phyloP scores from a whole-genome alignment of 2,113 vertebrate genomes.

The Chionomys nivalis region DNA sequence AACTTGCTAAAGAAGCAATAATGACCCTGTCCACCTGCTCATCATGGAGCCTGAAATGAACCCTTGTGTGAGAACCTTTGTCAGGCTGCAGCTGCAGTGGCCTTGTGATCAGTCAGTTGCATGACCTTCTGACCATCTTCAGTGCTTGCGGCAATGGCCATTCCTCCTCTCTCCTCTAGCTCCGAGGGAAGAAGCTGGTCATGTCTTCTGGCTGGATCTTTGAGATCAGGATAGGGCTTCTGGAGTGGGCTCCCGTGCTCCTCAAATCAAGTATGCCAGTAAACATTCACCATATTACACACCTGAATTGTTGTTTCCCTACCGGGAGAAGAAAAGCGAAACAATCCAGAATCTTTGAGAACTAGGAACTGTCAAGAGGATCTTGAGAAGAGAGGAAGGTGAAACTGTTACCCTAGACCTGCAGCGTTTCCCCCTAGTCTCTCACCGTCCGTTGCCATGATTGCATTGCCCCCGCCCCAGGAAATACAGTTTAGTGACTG shows the following conservation, averaged over 20 bases:
- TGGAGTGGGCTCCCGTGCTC: not conserved
- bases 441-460: not conserved
- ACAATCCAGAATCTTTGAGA: not conserved
- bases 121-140: not conserved
- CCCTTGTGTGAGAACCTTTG: not conserved
- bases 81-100: not conserved
- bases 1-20: not conserved
- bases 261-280: not conserved
- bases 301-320: conserved; percentile 5
- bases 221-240: not conserved
- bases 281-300: not conserved
- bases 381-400: not conserved
- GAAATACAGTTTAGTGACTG: not conserved
- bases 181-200: not conserved
- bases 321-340: not conserved
- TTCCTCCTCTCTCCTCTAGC: not conserved
- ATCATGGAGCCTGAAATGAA: not conserved
- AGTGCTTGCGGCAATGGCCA: not conserved
- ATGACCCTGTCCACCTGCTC: not conserved
- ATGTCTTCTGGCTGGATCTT: not conserved
- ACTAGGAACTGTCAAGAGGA: not conserved
- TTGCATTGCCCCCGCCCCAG: not conserved
- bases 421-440: not conserved
- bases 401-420: not conserved
- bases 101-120: not conserved